Evolutionary conservation across 2,797 vertebrate species (phyloP).

Genomic region (Hylomyscus alleni): DNA sequence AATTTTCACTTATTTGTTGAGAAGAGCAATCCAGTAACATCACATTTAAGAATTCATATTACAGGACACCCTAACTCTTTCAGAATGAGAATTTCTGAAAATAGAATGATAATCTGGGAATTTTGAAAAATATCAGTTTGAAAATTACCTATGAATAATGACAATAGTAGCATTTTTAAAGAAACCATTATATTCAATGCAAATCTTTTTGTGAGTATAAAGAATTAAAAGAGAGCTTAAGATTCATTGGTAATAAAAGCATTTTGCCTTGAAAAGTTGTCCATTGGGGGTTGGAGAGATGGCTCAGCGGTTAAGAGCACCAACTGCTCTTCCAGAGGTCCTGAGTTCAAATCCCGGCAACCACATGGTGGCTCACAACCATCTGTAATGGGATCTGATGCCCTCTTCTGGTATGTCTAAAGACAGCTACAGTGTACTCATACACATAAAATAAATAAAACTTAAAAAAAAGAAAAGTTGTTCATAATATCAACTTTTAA

Average conservation of each 20-base stretch:
- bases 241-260: not conserved
- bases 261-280: not conserved
- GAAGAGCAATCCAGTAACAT: not conserved
- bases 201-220: not conserved
- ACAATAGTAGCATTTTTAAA: not conserved
- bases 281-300: not conserved
- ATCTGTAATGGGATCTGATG: too few species aligned
- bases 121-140: not conserved
- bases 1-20: not conserved
- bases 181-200: constrained; percentile 2
- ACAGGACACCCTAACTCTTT: not conserved
- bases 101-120: not conserved
- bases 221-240: not conserved
- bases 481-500: constrained; percentile 36
- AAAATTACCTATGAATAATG: constrained; percentile 52
- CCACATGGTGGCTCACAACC: too few species aligned
- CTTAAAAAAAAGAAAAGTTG: too few species aligned
- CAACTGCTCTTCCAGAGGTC: too few species aligned
- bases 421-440: too few species aligned
- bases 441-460: too few species aligned
- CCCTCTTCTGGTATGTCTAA: too few species aligned
- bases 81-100: constrained; percentile 35
- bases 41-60: constrained; percentile 36
- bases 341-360: too few species aligned
- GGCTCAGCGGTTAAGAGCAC: too few species aligned